A percentile compares a stretch with the other conserved stretches of the same genome.
These are phyloP conservation scores for Parnassius mnemosyne DNA, from an alignment of 2,888 invertebrate species.

Conservation along the genomic window DNA sequence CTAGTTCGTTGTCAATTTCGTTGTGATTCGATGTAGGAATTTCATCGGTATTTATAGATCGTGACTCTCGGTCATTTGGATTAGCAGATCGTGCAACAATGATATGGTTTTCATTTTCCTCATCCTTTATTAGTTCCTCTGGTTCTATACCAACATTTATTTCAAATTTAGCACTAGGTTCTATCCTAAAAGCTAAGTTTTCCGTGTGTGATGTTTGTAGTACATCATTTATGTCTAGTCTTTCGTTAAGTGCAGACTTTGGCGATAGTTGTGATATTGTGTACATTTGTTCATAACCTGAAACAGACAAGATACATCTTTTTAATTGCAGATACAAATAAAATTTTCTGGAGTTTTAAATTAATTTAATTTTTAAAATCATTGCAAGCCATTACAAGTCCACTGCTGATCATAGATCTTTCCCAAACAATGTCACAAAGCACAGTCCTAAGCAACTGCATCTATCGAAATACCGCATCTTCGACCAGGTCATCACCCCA, in stretches of 20 bases:
- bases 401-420: too few species aligned
- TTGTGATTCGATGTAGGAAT: constrained; percentile 78
- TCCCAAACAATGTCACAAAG: too few species aligned
- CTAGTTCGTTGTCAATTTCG: constrained; percentile 81
- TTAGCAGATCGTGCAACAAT: constrained; percentile 79
- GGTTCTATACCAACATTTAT: constrained; percentile 40
- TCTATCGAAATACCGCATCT: too few species aligned
- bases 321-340: too few species aligned
- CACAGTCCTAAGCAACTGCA: too few species aligned
- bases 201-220: constrained; percentile 60
- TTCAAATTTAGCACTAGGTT: constrained; percentile 56
- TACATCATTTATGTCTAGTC: constrained; percentile 42
- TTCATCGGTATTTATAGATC: constrained; percentile 79
- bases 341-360: too few species aligned
- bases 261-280: constrained; percentile 86
- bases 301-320: constrained; percentile 39
- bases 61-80: constrained; percentile 63
- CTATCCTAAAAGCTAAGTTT: constrained; percentile 62
- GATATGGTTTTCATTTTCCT: constrained; percentile 56
- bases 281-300: constrained; percentile 79
- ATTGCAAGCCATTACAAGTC: too few species aligned
- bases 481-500: too few species aligned
- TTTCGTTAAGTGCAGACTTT: constrained; percentile 74
- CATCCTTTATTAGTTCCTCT: constrained; percentile 35
- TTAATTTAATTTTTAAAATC: too few species aligned